These are phyloP conservation scores for Delia radicum DNA, from an alignment of 1,140 invertebrate genomes.

Conservation along the genomic window DNA sequence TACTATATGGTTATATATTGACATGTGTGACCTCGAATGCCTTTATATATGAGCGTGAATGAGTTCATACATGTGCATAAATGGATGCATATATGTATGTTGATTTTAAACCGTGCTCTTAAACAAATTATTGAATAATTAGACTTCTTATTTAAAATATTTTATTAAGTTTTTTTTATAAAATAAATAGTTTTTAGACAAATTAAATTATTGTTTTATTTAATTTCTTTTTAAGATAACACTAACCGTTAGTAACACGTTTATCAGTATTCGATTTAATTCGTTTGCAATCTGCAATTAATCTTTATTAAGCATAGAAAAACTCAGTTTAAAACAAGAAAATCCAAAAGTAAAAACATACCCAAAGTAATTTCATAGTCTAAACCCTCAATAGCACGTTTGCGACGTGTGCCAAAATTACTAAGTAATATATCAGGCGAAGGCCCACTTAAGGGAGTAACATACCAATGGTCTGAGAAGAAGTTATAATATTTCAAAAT, in stretches of 20 bases:
- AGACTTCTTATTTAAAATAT: too few relatives aligned
- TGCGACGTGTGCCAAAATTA: background rate
- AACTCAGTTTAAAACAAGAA: background rate
- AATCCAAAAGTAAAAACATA: background rate
- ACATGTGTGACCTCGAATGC: too few relatives aligned
- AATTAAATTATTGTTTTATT: background rate
- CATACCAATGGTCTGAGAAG: background rate
- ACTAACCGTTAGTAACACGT: background rate
- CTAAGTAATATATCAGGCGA: background rate
- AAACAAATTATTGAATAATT: too few relatives aligned
- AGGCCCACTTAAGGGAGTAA: background rate
- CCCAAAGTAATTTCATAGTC: conserved; percentile 9
- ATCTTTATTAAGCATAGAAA: background rate
- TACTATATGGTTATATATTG: too few relatives aligned
- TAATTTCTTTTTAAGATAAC: background rate
- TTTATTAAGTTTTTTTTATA: too few relatives aligned
- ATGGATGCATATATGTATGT: too few relatives aligned
- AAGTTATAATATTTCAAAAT: background rate
- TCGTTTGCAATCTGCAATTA: background rate
- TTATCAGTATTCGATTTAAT: background rate
- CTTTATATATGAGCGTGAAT: too few relatives aligned
- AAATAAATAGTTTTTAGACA: too few relatives aligned
- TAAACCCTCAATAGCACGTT: background rate
- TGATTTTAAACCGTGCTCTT: too few relatives aligned
- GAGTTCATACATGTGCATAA: too few relatives aligned